Evolutionary conservation across 1,140 invertebrate species (phyloP).

Genomic region (Magallana gigas): DNA sequence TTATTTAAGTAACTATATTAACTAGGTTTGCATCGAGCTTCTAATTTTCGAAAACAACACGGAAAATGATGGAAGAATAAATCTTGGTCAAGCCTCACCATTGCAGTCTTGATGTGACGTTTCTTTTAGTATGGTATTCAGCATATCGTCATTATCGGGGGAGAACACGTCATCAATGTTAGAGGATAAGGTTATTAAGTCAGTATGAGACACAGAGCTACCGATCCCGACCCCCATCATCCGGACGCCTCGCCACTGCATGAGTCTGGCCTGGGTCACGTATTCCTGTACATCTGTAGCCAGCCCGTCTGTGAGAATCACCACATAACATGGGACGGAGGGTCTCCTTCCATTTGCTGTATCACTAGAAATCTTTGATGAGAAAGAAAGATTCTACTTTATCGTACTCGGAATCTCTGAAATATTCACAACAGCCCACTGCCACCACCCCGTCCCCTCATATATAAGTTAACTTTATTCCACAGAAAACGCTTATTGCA

Average conservation of each 20-base stretch:
- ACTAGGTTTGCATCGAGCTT: no score
- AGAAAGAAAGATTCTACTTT: no score
- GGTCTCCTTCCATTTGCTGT: not conserved
- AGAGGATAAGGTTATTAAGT: not conserved
- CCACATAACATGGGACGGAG: not conserved
- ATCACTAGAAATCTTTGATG: not conserved
- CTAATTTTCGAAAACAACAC: no score
- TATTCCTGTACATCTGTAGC: not conserved
- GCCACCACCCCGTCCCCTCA: no score
- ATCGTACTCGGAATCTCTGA: no score
- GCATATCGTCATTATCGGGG: not conserved
- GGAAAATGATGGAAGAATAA: not conserved
- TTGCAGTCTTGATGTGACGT: not conserved
- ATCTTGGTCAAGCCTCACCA: not conserved
- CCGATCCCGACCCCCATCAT: constrained; percentile 22
- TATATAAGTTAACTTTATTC: no score
- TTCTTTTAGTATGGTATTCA: constrained; percentile 6
- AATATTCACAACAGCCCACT: no score
- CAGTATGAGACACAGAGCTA: not conserved
- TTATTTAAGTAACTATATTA: no score
- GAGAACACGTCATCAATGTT: constrained; percentile 9
- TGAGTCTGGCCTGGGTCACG: not conserved
- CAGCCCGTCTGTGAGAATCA: not conserved
- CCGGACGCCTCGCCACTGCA: not conserved
- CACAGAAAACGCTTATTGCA: no score